Evolutionary conservation across 2,797 vertebrate genomes (phyloP).

Genomic region (Falco peregrinus): DNA sequence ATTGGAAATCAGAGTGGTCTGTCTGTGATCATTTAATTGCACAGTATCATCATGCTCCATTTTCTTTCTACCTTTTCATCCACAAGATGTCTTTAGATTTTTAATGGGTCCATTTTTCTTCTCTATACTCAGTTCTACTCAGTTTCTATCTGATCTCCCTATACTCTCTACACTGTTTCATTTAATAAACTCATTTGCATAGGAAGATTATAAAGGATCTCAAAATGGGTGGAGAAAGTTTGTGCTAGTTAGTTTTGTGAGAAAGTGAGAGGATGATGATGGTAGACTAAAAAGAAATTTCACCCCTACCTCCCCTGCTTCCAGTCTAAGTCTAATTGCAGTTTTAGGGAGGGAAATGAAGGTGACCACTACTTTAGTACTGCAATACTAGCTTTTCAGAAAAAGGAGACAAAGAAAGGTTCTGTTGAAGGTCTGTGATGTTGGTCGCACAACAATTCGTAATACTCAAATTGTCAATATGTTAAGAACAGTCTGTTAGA

Average conservation of each 20-base stretch:
- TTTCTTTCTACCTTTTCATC: neutral
- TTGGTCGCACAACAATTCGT: neutral
- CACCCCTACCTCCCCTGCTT: neutral
- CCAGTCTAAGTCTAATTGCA: neutral
- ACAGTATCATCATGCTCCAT: neutral
- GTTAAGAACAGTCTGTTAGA: neutral
- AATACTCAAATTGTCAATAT: neutral
- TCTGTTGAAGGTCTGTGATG: neutral
- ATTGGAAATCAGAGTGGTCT: neutral
- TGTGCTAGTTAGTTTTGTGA: neutral
- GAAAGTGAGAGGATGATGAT: neutral
- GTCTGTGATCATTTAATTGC: neutral
- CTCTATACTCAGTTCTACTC: neutral
- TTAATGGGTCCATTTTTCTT: neutral
- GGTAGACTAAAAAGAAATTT: neutral
- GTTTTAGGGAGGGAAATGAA: neutral
- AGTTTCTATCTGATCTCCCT: neutral
- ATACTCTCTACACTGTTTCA: neutral
- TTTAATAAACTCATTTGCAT: neutral
- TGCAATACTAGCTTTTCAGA: neutral
- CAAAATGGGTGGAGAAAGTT: neutral
- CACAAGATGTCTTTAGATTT: neutral
- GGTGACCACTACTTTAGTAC: neutral
- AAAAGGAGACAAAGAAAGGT: neutral
- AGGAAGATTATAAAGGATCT: neutral